phyloP scores from a whole-genome alignment of 2,797 vertebrate genomes.

The Erpetoichthys calabaricus region DNA sequence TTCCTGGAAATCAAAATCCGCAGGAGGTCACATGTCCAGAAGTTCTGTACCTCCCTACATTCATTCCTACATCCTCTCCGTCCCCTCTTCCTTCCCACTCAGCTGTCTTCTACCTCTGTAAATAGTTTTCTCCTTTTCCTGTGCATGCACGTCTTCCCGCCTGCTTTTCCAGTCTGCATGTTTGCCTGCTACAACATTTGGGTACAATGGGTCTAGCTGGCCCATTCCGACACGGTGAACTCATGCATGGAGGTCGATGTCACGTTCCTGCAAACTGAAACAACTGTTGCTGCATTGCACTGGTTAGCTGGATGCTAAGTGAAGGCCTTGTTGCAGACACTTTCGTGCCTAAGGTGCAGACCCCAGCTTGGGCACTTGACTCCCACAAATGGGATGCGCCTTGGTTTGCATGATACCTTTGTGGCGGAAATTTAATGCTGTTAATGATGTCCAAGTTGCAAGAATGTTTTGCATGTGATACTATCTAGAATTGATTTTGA shows the following conservation, averaged over 20 bases:
- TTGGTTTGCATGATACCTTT: too few relatives aligned
- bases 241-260: too few relatives aligned
- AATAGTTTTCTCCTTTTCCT: slow-evolving; percentile 25
- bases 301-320: slow-evolving; percentile 2
- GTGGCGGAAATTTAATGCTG: too few relatives aligned
- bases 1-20: slow-evolving; percentile 25
- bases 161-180: slow-evolving; percentile 23
- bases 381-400: too few relatives aligned
- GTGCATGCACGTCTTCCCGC: slow-evolving; percentile 18
- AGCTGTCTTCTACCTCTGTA: slow-evolving; percentile 14
- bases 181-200: not conserved
- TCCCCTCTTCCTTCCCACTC: not conserved
- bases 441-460: too few relatives aligned
- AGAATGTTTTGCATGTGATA: too few relatives aligned
- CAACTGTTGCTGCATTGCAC: slow-evolving; percentile 5
- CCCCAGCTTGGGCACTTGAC: too few relatives aligned
- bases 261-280: too few relatives aligned
- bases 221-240: too few relatives aligned
- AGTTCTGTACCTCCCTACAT: slow-evolving; percentile 15
- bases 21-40: slow-evolving; percentile 33
- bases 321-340: not conserved
- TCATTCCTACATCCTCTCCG: slow-evolving; percentile 12
- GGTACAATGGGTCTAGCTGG: too few relatives aligned
- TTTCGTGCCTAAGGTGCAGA: too few relatives aligned
- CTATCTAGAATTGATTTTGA: too few relatives aligned